A percentile compares a stretch with the other conserved stretches of the same genome.
These are phyloP conservation scores for Tuberolachnus salignus DNA, from an alignment of 2,888 invertebrate species.

Conservation along the genomic window DNA sequence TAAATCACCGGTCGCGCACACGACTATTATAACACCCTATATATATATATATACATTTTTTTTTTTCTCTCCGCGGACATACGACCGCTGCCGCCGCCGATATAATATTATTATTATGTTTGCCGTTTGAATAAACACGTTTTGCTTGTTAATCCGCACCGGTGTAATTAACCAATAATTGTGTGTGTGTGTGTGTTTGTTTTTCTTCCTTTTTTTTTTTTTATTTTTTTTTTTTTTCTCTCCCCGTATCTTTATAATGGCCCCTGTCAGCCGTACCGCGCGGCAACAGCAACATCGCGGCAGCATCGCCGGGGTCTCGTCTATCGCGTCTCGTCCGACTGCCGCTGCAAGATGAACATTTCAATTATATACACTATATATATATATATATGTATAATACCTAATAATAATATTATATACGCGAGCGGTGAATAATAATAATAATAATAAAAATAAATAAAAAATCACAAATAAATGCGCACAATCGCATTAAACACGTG, in stretches of 20 bases:
- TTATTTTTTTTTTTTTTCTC: no score
- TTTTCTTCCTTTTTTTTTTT: background rate
- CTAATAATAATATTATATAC: background rate
- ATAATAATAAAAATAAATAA: no score
- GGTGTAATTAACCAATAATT: conserved; percentile 39
- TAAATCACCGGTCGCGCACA: background rate
- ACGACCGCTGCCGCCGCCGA: background rate
- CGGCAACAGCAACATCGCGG: conserved; percentile 2
- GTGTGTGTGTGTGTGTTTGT: conserved; percentile 7
- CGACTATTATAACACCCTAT: background rate
- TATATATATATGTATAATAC: background rate
- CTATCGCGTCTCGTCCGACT: background rate
- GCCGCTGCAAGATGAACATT: conserved; percentile 8
- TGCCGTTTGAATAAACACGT: conserved; percentile 47
- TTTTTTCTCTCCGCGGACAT: conserved; percentile 10
- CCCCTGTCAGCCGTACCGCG: conserved; percentile 11
- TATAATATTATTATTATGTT: conserved; percentile 13
- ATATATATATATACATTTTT: no score
- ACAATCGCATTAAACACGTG: no score
- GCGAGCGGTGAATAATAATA: background rate
- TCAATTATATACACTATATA: conserved; percentile 24
- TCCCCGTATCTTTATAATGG: conserved; percentile 23
- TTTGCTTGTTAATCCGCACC: conserved; percentile 43
- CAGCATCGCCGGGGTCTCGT: conserved; percentile 3
- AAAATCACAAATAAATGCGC: no score